Conservation (phyloP, 2,797 vertebrate genomes). For the Megaceryle alcyon region DNA sequence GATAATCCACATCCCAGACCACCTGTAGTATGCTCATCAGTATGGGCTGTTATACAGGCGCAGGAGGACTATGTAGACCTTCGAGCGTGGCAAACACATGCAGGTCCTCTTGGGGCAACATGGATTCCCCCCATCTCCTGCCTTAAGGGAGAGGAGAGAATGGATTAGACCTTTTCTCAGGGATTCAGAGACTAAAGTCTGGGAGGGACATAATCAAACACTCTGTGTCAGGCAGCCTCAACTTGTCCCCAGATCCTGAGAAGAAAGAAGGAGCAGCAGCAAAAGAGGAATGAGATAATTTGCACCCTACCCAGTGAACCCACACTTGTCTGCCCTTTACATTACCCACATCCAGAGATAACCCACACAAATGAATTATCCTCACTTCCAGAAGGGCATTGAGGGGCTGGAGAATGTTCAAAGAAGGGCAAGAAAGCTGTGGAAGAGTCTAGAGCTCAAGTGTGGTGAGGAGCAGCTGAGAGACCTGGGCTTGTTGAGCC, state of each 20-base stretch:
- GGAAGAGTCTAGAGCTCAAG: no score
- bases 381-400: background rate
- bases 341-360: background rate
- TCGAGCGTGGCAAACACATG: background rate
- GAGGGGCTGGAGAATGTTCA: no score
- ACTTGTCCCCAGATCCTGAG: background rate
- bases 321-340: background rate
- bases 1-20: background rate
- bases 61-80: background rate
- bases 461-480: no score
- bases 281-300: background rate
- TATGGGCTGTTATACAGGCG: background rate
- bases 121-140: background rate
- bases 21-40: background rate
- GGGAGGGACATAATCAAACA: background rate
- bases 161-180: background rate
- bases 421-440: no score
- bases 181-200: background rate
- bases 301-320: background rate
- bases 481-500: no score
- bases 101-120: background rate
- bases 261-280: background rate
- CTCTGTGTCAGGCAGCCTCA: background rate
- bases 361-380: background rate
- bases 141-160: background rate